Conservation (phyloP, 2,797 vertebrate genomes). For the Anabacerthia variegaticeps region DNA sequence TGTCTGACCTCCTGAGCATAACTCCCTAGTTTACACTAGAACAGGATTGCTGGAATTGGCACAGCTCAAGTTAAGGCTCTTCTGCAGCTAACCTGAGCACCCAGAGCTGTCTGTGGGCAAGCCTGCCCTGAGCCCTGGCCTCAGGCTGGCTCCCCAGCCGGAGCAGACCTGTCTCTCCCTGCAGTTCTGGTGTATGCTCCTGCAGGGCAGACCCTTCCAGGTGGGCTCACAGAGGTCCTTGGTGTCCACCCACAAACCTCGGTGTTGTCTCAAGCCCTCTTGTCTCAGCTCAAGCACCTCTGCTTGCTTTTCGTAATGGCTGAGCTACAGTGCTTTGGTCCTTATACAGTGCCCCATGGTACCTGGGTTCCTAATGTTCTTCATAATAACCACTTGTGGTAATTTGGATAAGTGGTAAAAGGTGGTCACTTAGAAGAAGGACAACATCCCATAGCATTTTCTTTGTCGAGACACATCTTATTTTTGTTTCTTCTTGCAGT, state of each 20-base stretch:
- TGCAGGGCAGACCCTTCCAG: neutral
- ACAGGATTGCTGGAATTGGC: neutral
- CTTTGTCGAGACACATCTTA: neutral
- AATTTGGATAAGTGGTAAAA: neutral
- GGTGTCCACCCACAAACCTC: neutral
- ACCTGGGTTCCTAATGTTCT: neutral
- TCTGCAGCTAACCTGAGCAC: neutral
- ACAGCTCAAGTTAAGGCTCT: neutral
- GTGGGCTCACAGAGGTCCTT: neutral
- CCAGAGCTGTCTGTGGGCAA: neutral
- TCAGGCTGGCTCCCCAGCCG: neutral
- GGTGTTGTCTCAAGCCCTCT: neutral
- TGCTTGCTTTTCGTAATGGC: neutral
- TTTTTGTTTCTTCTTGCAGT: neutral
- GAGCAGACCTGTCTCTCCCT: neutral
- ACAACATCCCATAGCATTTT: neutral
- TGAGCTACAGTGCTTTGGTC: neutral
- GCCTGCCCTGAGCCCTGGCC: neutral
- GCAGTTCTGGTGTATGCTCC: accelerated
- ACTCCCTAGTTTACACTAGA: neutral
- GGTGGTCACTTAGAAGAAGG: neutral
- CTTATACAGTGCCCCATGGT: neutral
- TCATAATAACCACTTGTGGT: neutral
- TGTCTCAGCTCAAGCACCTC: neutral
- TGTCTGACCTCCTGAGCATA: neutral